A percentile compares a stretch with the other conserved stretches of the same genome.
Conservation (phyloP, 2,113 vertebrate species). For the Grallaria varia region DNA sequence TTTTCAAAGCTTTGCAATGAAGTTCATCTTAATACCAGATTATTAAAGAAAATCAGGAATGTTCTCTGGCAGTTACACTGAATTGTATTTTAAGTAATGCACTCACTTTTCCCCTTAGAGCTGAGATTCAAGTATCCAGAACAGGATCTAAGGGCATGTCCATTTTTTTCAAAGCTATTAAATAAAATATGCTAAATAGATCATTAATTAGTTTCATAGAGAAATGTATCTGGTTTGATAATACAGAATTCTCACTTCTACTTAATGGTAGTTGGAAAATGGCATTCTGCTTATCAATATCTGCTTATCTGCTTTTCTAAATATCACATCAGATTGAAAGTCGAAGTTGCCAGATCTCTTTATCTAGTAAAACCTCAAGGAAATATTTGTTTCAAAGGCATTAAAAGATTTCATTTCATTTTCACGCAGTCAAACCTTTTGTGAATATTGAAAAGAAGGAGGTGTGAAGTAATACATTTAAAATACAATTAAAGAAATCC, state of each 20-base stretch:
- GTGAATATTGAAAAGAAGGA: neutral
- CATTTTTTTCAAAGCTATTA: neutral
- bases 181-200: neutral
- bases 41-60: neutral
- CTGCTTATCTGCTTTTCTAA: neutral
- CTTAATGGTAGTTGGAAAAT: neutral
- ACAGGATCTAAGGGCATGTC: neutral
- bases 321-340: neutral
- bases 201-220: neutral
- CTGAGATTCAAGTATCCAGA: neutral
- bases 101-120: neutral
- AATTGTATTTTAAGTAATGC: neutral
- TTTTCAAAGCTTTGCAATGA: slow-evolving; percentile 50
- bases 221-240: neutral
- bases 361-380: neutral
- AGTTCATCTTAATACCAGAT: slow-evolving; percentile 37
- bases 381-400: neutral
- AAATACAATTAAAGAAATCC: neutral
- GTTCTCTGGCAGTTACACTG: neutral
- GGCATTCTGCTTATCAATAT: neutral
- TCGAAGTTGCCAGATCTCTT: neutral
- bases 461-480: neutral
- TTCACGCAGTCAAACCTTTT: neutral
- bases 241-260: neutral
- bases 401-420: neutral